A percentile compares a stretch with the other conserved stretches of the same genome.
These are phyloP conservation scores for Phrynocephalus forsythii DNA, from an alignment of 2,797 vertebrate genomes.

Conservation along the genomic window DNA sequence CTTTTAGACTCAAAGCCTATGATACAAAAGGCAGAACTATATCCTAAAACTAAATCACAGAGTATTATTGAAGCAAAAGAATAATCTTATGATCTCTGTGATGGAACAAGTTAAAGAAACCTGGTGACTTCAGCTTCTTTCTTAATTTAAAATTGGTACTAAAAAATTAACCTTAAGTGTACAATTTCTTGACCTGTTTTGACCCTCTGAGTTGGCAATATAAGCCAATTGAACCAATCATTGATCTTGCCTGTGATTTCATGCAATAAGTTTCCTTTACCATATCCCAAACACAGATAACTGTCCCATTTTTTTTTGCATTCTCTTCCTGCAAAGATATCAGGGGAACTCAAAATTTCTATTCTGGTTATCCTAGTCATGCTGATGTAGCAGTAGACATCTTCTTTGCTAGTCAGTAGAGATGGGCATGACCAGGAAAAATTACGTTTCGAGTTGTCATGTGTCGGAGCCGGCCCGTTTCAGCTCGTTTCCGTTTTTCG, in stretches of 20 bases:
- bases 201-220: background rate
- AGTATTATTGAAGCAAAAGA: background rate
- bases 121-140: background rate
- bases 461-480: too few species aligned
- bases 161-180: background rate
- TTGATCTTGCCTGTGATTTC: background rate
- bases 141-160: constrained; percentile 21
- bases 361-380: too few species aligned
- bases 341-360: background rate
- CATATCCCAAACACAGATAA: background rate
- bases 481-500: too few species aligned
- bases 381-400: too few species aligned
- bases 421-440: too few species aligned
- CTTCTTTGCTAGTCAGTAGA: background rate
- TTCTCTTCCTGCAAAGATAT: background rate
- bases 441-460: too few species aligned
- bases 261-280: background rate
- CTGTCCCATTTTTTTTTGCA: background rate
- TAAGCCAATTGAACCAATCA: background rate
- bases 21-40: background rate
- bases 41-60: background rate
- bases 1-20: background rate
- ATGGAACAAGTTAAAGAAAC: constrained; percentile 19
- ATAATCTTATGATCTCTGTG: background rate
- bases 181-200: background rate